phyloP scores from a whole-genome alignment of 2,113 vertebrate species.

The Zosterops pallidus region DNA sequence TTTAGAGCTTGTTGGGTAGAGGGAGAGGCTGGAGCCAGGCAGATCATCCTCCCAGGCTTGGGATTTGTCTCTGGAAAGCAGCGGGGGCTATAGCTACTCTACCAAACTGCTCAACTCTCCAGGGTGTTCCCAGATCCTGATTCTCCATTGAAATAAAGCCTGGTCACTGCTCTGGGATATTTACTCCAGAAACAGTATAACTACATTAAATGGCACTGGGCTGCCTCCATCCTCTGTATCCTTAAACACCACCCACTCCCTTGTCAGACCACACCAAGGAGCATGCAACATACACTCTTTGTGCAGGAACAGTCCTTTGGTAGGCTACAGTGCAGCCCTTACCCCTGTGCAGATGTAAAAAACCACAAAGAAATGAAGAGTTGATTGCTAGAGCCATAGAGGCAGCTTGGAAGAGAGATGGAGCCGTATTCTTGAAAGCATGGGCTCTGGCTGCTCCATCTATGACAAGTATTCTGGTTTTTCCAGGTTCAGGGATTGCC shows the following conservation, averaged over 20 bases:
- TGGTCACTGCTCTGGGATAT: not conserved
- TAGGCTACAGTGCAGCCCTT: not conserved
- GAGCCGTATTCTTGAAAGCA: rapidly evolving
- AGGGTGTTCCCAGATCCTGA: not conserved
- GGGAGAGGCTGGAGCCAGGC: not conserved
- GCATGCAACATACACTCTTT: rapidly evolving
- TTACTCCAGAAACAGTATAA: not conserved
- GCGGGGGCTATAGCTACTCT: not conserved
- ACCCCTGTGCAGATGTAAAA: not conserved
- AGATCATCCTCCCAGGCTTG: not conserved
- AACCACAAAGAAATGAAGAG: not conserved
- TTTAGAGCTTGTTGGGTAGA: not conserved
- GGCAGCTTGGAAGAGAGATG: not conserved
- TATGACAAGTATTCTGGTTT: not conserved
- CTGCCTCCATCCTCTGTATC: not conserved
- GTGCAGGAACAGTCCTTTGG: not conserved
- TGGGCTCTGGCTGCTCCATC: not conserved
- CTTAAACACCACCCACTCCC: not conserved
- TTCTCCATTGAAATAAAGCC: not conserved
- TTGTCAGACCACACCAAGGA: rapidly evolving
- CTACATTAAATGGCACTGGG: not conserved
- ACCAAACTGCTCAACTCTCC: not conserved
- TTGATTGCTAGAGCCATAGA: not conserved
- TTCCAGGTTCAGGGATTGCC: not conserved
- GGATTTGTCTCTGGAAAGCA: not conserved